Conservation (phyloP, 2,888 invertebrate genomes). For the Odontothrips loti region DNA sequence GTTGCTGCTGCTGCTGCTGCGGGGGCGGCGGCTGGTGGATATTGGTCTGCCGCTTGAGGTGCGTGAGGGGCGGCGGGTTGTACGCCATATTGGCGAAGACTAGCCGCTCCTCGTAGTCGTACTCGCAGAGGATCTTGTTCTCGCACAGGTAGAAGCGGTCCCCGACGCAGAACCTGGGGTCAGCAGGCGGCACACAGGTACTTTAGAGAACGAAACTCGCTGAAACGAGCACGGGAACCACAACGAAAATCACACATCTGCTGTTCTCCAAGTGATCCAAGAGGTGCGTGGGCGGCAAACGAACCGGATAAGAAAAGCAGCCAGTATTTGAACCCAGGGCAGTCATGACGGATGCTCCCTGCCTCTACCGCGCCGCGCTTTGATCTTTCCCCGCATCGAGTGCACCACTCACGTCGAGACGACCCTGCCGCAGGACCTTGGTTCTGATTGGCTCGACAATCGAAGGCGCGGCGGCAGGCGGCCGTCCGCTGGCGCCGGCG, state of each 20-base stretch:
- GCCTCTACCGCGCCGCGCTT: no score
- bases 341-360: no score
- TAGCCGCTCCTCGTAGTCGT: slow-evolving; percentile 93
- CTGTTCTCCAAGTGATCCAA: no score
- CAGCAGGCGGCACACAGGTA: no score
- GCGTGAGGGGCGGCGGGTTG: slow-evolving; percentile 75
- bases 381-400: no score
- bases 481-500: no score
- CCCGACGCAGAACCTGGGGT: slow-evolving; percentile 88
- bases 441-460: neutral
- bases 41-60: slow-evolving; percentile 66
- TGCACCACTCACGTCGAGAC: no score
- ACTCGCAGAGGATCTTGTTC: slow-evolving; percentile 96
- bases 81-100: slow-evolving; percentile 94
- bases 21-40: neutral
- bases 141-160: slow-evolving; percentile 95
- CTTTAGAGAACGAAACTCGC: no score
- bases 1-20: neutral
- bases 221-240: neutral
- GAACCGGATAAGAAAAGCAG: no score
- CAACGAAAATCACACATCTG: neutral
- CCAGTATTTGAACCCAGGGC: no score
- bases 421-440: no score
- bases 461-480: neutral
- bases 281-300: no score